Percentiles rank a stretch among this genome's conserved stretches.
Conservation (phyloP, 1,140 invertebrate species). For the Vollenhovia emeryi region DNA sequence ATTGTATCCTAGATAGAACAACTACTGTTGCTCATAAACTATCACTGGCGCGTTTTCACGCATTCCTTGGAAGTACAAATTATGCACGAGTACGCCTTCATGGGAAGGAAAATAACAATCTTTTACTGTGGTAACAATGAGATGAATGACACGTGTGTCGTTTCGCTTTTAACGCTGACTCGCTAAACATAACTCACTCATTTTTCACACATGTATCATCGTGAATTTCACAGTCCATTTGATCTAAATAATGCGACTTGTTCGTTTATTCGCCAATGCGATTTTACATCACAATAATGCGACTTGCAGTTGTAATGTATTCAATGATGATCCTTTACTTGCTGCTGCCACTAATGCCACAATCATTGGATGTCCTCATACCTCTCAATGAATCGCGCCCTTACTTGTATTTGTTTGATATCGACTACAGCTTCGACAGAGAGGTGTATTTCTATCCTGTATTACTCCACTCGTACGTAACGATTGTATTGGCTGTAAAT, state of each 20-base stretch:
- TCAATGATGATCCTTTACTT: not conserved
- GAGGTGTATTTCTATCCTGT: slow-evolving; percentile 9
- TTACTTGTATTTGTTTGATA: not conserved
- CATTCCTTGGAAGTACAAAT: slow-evolving; percentile 10
- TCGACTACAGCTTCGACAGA: slow-evolving; percentile 14
- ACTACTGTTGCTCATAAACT: slow-evolving; percentile 7
- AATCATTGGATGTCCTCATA: slow-evolving; percentile 1
- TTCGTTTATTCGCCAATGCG: not conserved
- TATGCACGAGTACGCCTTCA: slow-evolving; percentile 13
- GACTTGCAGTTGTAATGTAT: slow-evolving; percentile 15
- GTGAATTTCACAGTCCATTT: not conserved
- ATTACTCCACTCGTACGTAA: not conserved
- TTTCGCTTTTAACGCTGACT: not conserved
- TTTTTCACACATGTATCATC: not conserved
- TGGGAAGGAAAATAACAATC: slow-evolving; percentile 16
- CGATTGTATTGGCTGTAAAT: not conserved
- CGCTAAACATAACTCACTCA: not conserved
- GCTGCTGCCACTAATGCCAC: not conserved
- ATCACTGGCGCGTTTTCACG: slow-evolving; percentile 23
- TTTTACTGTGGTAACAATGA: slow-evolving; percentile 6
- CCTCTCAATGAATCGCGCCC: slow-evolving; percentile 31
- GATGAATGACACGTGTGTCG: not conserved
- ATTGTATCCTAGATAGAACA: not conserved
- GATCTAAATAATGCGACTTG: not conserved
- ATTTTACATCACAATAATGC: not conserved